Percentiles rank a stretch among this genome's conserved stretches.
These are phyloP conservation scores for Theretra japonica DNA, from an alignment of 2,888 invertebrate species.

Conservation along the genomic window DNA sequence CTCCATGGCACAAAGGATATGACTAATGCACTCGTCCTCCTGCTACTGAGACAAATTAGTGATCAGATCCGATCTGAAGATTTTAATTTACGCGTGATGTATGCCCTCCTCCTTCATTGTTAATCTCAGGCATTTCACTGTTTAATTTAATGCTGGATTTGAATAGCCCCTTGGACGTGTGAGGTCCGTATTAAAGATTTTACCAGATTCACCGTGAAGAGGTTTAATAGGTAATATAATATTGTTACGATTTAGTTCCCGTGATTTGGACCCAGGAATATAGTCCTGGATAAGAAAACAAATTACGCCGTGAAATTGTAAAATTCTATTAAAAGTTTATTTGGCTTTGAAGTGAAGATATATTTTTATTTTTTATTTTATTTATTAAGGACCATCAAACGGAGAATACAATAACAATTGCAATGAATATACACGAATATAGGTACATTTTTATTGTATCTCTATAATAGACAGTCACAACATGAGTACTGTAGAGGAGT, in stretches of 20 bases:
- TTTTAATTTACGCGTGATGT: constrained; percentile 38
- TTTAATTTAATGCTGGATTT: constrained; percentile 37
- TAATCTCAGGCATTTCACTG: constrained; percentile 25
- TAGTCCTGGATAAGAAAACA: not conserved
- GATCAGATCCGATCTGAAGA: constrained; percentile 55
- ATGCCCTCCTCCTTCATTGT: constrained; percentile 26
- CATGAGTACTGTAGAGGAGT: too few species aligned
- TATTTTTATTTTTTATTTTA: too few species aligned
- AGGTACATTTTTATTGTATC: too few species aligned
- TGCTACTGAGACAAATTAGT: constrained; percentile 66
- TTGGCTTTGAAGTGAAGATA: too few species aligned
- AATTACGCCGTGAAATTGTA: not conserved
- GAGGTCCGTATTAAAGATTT: constrained; percentile 29
- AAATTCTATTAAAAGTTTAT: too few species aligned
- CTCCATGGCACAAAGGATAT: constrained; percentile 54
- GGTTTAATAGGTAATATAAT: constrained; percentile 32
- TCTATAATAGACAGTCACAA: too few species aligned
- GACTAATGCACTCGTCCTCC: constrained; percentile 60
- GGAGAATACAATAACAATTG: too few species aligned
- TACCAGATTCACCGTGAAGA: constrained; percentile 16
- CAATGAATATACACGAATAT: too few species aligned
- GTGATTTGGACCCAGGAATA: not conserved
- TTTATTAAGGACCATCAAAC: too few species aligned
- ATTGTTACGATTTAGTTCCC: not conserved
- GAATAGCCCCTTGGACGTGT: constrained; percentile 32